phyloP scores from a whole-genome alignment of 1,140 invertebrate genomes.

The Coenobita brevimanus region DNA sequence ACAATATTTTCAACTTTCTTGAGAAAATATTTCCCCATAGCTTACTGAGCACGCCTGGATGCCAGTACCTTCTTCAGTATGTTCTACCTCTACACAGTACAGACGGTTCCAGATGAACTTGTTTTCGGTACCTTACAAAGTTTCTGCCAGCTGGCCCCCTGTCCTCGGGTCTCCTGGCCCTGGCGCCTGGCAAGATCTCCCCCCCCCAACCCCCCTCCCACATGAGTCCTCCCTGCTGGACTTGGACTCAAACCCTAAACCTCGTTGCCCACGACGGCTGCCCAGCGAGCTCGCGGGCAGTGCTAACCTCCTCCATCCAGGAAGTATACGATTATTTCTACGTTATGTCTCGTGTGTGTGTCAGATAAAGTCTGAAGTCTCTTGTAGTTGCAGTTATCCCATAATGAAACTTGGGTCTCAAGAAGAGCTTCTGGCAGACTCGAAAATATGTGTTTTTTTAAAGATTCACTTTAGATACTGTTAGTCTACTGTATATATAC shows the following conservation, averaged over 20 bases:
- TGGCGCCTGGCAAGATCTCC: slow-evolving; percentile 59
- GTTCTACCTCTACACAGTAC: slow-evolving; percentile 57
- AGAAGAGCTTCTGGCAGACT: slow-evolving; percentile 66
- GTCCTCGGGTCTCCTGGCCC: slow-evolving; percentile 60
- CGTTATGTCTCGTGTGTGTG: slow-evolving; percentile 65
- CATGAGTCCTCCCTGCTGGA: slow-evolving; percentile 27
- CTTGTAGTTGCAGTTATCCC: slow-evolving; percentile 60
- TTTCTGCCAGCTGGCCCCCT: slow-evolving; percentile 60
- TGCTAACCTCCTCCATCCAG: slow-evolving; percentile 67
- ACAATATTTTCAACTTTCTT: slow-evolving; percentile 30
- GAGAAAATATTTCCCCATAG: slow-evolving; percentile 24
- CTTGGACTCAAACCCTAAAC: slow-evolving; percentile 59
- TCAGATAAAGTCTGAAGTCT: slow-evolving; percentile 64
- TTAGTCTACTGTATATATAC: slow-evolving; percentile 45
- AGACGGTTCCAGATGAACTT: slow-evolving; percentile 62
- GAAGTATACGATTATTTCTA: slow-evolving; percentile 68
- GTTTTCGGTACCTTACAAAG: slow-evolving; percentile 57
- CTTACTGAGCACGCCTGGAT: slow-evolving; percentile 54
- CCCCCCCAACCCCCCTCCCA: slow-evolving; percentile 1
- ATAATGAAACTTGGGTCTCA: slow-evolving; percentile 59
- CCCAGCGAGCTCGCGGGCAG: slow-evolving; percentile 51
- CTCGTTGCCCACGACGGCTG: slow-evolving; percentile 65
- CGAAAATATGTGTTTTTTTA: slow-evolving; percentile 58
- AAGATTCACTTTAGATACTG: slow-evolving; percentile 58
- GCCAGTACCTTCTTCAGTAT: slow-evolving; percentile 47